phyloP scores from a whole-genome alignment of 2,888 invertebrate species.

The Acrobasis repandana region DNA sequence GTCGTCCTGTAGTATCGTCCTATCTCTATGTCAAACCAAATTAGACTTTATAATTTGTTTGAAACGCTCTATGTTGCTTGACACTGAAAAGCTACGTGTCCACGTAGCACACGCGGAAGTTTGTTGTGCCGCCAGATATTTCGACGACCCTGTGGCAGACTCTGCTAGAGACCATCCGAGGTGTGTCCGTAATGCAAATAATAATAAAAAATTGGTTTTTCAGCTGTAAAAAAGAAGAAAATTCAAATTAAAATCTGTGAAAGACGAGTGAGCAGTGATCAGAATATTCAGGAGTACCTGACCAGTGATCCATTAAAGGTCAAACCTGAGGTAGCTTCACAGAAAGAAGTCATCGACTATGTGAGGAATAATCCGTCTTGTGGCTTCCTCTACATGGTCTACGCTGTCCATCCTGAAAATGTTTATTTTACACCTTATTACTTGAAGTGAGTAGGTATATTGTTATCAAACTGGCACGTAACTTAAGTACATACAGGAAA shows the following conservation, averaged over 20 bases:
- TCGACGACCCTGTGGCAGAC: too few species aligned
- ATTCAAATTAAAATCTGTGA: slow-evolving; percentile 53
- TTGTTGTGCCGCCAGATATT: too few species aligned
- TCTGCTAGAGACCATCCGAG: too few species aligned
- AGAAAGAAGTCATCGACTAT: slow-evolving; percentile 70
- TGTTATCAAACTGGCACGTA: neutral
- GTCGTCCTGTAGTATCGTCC: too few species aligned
- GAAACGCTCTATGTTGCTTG: too few species aligned
- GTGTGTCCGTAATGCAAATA: too few species aligned
- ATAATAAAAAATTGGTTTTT: slow-evolving; percentile 6
- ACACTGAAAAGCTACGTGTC: too few species aligned
- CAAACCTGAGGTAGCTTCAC: slow-evolving; percentile 70
- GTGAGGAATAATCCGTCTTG: slow-evolving; percentile 82
- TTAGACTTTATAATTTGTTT: too few species aligned
- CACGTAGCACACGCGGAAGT: too few species aligned
- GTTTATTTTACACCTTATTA: slow-evolving; percentile 90
- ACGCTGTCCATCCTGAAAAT: slow-evolving; percentile 87
- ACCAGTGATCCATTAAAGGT: slow-evolving; percentile 65
- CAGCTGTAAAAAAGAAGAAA: slow-evolving; percentile 51
- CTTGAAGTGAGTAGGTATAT: slow-evolving; percentile 80
- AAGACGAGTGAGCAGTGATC: slow-evolving; percentile 33
- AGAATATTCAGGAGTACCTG: slow-evolving; percentile 29
- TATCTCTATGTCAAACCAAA: too few species aligned
- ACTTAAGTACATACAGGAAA: too few species aligned
- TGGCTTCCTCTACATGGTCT: slow-evolving; percentile 89